A percentile compares a stretch with the other conserved stretches of the same genome.
These are phyloP conservation scores for Eolophus roseicapilla DNA, from an alignment of 2,113 vertebrate species.

Conservation along the genomic window DNA sequence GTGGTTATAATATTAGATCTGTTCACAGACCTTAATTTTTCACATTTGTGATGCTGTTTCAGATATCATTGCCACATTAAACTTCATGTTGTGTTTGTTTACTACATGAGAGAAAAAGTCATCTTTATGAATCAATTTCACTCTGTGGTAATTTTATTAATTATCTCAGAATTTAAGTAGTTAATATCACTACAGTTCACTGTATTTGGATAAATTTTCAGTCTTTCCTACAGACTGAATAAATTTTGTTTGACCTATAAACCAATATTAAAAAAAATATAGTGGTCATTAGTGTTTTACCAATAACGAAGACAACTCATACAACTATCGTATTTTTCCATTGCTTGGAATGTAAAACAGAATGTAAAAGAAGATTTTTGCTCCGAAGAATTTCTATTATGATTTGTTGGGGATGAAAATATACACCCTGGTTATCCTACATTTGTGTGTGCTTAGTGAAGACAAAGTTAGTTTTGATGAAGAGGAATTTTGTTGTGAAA, in stretches of 20 bases:
- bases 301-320: background rate
- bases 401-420: background rate
- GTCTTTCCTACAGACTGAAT: background rate
- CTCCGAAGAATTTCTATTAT: background rate
- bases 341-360: background rate
- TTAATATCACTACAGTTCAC: background rate
- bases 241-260: background rate
- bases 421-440: background rate
- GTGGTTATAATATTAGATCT: background rate
- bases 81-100: background rate
- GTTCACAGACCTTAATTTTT: background rate
- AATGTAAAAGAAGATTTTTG: background rate
- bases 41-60: background rate
- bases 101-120: background rate
- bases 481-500: background rate
- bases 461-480: background rate
- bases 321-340: background rate
- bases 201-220: background rate
- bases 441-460: background rate
- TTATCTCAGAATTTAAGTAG: background rate
- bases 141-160: background rate
- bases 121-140: background rate
- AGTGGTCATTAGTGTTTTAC: background rate
- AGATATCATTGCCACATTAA: background rate
- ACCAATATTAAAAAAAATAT: background rate